Evolutionary conservation across 2,797 vertebrate genomes (phyloP).

Genomic region (Danio choprae): DNA sequence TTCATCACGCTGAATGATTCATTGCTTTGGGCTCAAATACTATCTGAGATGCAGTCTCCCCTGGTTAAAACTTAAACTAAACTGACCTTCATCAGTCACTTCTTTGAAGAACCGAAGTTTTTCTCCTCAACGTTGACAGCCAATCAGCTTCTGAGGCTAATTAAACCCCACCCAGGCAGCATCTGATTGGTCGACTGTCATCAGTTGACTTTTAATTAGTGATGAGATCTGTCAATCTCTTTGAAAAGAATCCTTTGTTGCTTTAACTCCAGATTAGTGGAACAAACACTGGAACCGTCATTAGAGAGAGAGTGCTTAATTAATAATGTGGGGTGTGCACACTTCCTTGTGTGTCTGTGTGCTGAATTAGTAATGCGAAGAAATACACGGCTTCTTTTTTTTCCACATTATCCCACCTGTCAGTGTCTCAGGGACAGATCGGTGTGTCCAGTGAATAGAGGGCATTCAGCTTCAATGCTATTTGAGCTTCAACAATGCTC

Average conservation of each 20-base stretch:
- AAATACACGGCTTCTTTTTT: conserved; percentile 31
- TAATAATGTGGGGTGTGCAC: conserved; percentile 38
- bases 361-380: conserved; percentile 48
- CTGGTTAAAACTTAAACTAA: background rate
- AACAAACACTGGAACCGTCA: conserved; percentile 19
- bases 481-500: background rate
- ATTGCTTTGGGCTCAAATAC: conserved; percentile 37
- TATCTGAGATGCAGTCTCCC: conserved; percentile 1
- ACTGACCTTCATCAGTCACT: background rate
- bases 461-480: conserved; percentile 18
- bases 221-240: conserved; percentile 1
- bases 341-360: conserved; percentile 34
- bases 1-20: conserved; percentile 48
- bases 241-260: conserved; percentile 18
- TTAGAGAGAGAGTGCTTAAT: conserved; percentile 25
- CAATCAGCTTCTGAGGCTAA: background rate
- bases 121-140: background rate
- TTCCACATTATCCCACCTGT: conserved; percentile 38
- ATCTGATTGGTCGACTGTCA: background rate
- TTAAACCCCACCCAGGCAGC: conserved; percentile 20
- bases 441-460: background rate
- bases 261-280: conserved; percentile 13
- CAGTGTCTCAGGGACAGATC: conserved; percentile 13
- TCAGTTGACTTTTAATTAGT: conserved; percentile 15
- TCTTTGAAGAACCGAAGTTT: background rate